Base-by-base conservation (phyloP, 2,797 vertebrate species). In the Oreochromis mossambicus region DNA sequence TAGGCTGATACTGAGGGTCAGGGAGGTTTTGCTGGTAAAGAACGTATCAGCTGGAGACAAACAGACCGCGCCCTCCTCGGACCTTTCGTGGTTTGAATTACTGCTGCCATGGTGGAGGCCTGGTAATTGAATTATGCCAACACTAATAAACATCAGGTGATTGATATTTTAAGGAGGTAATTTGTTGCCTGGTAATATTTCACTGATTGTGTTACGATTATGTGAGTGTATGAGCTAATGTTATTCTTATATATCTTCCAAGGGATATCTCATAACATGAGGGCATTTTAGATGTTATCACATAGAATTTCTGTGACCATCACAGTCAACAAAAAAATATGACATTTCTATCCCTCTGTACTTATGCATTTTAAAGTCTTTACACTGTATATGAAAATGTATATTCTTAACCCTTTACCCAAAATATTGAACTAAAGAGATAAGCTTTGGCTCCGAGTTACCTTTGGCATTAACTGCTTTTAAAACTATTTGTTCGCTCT, bases 51-150 rank as follows among this genome's bases (percentile, higher is more conserved):
- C 88, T 51, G 80, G 13, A 86, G 84, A 83, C 83, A 90, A 92
- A 94, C 93, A 88, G 24, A n/a, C 43, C 8, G n/a, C 12, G 2
- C 77, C 85, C 86, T 79, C 36, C 14, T 17, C 8, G 6, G 89
- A 93, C 92, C 90, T 90, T 83, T 91, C 73, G 86, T 92, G 89
- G 82, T 89, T 91, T 93, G 87, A 91, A 87, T 94, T 92, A 94
- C 80, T 10, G 77, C 79, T 3, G 48, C 85, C 73, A 3, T 29
- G 78, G 82, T 70, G 90, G 86, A 86, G 92, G 93, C 91, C 92
- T 6, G 24, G 86, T 92, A 93, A 94, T 94, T 93, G 78, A 93
- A 92, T 93, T 88, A 51, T 51, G 82, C 63, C 78, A 51, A 24
- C 46, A 8, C 80, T 89, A 90, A 92, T 91, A 89, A 88, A 89